phyloP scores from a whole-genome alignment of 1,140 invertebrate genomes.

The Euwallacea fornicatus region DNA sequence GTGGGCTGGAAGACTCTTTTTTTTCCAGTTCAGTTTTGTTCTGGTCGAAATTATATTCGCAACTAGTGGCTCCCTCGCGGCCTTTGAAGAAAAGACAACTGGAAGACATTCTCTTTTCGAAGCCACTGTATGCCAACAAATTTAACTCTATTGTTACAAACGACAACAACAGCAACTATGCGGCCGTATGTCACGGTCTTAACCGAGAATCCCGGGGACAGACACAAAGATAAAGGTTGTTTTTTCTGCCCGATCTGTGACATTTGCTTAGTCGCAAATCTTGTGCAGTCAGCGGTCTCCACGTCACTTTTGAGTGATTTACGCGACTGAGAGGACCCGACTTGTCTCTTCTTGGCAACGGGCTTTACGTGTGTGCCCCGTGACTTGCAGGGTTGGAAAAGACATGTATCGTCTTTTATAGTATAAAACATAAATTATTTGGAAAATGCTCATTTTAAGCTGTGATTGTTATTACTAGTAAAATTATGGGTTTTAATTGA shows the following conservation, averaged over 20 bases:
- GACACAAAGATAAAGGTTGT: slow-evolving; percentile 42
- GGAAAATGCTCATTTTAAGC: too few relatives aligned
- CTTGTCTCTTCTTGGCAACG: slow-evolving; percentile 28
- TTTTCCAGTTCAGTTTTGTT: too few relatives aligned
- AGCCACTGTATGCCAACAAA: slow-evolving; percentile 25
- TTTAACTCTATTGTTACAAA: slow-evolving; percentile 35
- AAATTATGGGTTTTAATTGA: too few relatives aligned
- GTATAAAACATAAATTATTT: too few relatives aligned
- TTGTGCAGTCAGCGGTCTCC: slow-evolving; percentile 50
- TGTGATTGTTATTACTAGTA: too few relatives aligned
- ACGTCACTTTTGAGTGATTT: slow-evolving; percentile 51
- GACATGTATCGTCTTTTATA: too few relatives aligned
- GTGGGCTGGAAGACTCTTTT: background rate
- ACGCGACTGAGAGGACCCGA: slow-evolving; percentile 41
- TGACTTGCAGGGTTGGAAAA: too few relatives aligned
- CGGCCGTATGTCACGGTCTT: slow-evolving; percentile 33
- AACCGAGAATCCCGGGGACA: slow-evolving; percentile 29
- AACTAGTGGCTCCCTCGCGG: too few relatives aligned
- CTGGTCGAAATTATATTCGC: too few relatives aligned
- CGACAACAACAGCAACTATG: slow-evolving; percentile 18
- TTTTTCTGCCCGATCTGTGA: slow-evolving; percentile 50
- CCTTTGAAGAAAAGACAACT: too few relatives aligned
- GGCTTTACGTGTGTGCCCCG: background rate
- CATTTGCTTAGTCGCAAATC: slow-evolving; percentile 53
- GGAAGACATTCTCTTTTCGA: background rate